These are phyloP conservation scores for Otus sunia DNA, from an alignment of 2,113 vertebrate genomes.

Conservation along the genomic window DNA sequence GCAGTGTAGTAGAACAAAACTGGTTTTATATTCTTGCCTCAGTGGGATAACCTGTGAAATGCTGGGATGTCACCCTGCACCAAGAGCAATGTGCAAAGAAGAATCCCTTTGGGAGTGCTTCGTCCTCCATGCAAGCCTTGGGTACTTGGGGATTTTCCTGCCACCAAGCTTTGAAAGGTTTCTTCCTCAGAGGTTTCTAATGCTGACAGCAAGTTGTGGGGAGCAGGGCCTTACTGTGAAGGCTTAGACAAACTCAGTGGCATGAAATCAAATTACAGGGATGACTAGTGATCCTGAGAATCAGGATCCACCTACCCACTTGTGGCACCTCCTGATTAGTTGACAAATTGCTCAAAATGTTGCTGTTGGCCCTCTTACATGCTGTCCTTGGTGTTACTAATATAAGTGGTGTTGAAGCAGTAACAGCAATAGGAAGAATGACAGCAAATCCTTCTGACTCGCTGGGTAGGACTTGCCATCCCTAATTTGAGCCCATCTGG, in stretches of 20 bases:
- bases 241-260: neutral
- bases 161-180: neutral
- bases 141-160: neutral
- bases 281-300: neutral
- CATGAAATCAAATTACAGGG: neutral
- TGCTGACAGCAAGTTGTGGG: neutral
- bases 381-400: neutral
- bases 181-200: neutral
- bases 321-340: neutral
- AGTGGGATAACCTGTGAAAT: neutral
- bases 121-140: neutral
- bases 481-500: neutral
- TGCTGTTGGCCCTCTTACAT: neutral
- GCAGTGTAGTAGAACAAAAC: neutral
- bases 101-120: neutral
- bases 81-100: fast-evolving
- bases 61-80: neutral
- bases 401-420: neutral
- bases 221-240: neutral
- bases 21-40: neutral
- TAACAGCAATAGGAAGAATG: neutral
- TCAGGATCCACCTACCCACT: neutral
- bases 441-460: neutral
- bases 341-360: neutral
- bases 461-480: fast-evolving